A percentile compares a stretch with the other conserved stretches of the same genome.
These are phyloP conservation scores for Leptopilina drosophilae DNA, from an alignment of 2,888 invertebrate genomes.

Conservation along the genomic window DNA sequence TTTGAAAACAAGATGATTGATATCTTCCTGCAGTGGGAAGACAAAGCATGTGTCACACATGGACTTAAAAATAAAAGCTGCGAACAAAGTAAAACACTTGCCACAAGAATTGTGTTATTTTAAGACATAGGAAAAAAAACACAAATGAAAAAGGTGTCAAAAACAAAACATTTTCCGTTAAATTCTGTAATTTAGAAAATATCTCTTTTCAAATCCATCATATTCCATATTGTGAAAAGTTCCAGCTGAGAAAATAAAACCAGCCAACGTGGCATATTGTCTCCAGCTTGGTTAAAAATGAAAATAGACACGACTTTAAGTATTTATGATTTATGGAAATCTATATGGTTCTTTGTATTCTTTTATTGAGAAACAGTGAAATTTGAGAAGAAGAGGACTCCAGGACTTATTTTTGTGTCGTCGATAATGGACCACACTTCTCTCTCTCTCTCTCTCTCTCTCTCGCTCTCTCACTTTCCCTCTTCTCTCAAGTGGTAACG, in stretches of 20 bases:
- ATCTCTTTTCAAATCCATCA: conserved; percentile 1
- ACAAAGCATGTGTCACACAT: background rate
- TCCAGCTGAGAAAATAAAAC: background rate
- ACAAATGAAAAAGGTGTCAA: background rate
- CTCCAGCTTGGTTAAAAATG: conserved; percentile 4
- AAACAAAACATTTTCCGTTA: background rate
- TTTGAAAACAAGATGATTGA: too few relatives aligned
- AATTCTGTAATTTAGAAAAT: background rate
- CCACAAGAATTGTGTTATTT: background rate
- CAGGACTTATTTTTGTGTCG: background rate
- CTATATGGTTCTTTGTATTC: background rate
- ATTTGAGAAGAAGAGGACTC: background rate
- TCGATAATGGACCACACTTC: conserved; percentile 10
- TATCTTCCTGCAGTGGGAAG: too few relatives aligned
- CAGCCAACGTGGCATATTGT: background rate
- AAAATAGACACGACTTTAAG: background rate
- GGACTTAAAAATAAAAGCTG: background rate
- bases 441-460: background rate
- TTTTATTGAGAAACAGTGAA: background rate
- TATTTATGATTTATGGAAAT: conserved; percentile 16
- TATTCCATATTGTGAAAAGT: background rate
- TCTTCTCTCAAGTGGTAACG: conserved; percentile 18
- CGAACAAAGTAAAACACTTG: background rate
- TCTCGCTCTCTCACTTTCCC: background rate
- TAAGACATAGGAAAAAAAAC: background rate